Evolutionary conservation across 2,888 invertebrate species (phyloP).

Genomic region (Acanthococcus lagerstroemiae): DNA sequence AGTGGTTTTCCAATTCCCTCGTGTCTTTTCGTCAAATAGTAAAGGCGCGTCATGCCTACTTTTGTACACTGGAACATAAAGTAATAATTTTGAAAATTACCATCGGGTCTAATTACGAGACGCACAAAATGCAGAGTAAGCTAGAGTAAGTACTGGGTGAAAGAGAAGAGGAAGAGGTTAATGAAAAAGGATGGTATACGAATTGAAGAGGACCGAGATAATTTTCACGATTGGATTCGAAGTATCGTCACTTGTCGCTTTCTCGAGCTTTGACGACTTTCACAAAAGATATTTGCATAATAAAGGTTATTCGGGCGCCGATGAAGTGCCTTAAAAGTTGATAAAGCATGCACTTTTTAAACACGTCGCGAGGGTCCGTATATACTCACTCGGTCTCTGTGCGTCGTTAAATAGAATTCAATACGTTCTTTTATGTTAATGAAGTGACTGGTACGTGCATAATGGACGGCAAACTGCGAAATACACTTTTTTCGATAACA

Average conservation of each 20-base stretch:
- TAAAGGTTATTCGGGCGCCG: slow-evolving; percentile 7
- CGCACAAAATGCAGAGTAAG: neutral
- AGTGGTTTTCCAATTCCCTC: too few species aligned
- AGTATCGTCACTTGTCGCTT: slow-evolving; percentile 12
- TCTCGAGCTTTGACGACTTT: slow-evolving; percentile 1
- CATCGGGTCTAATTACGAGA: too few species aligned
- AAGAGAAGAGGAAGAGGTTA: neutral
- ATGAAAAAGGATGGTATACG: neutral
- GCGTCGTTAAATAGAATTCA: neutral
- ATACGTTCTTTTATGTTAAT: neutral
- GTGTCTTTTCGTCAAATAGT: too few species aligned
- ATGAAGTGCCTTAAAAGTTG: slow-evolving; percentile 15
- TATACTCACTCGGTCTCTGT: neutral
- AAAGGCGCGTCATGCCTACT: too few species aligned
- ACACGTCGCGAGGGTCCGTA: slow-evolving; percentile 8
- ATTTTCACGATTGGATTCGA: slow-evolving; percentile 1
- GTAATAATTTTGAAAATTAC: too few species aligned
- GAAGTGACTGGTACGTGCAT: neutral
- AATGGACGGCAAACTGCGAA: too few species aligned
- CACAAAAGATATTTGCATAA: slow-evolving; percentile 19
- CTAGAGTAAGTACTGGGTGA: neutral
- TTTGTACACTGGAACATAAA: too few species aligned
- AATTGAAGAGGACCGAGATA: neutral
- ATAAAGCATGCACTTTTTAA: slow-evolving; percentile 18
- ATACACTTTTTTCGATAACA: neutral